Evolutionary conservation across 2,888 invertebrate species (phyloP).

Genomic region (Agrochola lychnidis): DNA sequence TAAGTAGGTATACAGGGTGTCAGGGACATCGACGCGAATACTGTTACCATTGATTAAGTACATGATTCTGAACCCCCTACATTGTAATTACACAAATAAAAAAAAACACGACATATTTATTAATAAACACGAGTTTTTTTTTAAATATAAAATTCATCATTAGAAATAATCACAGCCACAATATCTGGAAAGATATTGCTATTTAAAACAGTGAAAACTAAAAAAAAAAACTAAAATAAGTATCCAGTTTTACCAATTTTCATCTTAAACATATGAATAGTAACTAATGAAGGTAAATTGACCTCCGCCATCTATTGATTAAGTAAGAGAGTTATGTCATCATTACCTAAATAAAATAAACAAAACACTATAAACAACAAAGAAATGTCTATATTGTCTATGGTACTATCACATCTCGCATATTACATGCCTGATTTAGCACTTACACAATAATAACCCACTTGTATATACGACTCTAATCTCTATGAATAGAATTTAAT

Average conservation of each 20-base stretch:
- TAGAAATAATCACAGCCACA: background rate
- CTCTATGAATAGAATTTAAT: constrained; percentile 49
- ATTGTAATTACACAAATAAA: too few relatives aligned
- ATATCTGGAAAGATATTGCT: background rate
- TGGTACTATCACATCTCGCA: constrained; percentile 18
- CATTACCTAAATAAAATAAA: background rate
- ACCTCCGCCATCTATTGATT: background rate
- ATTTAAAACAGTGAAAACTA: background rate
- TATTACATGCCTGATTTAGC: constrained; percentile 34
- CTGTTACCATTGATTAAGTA: too few relatives aligned
- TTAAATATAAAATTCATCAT: background rate
- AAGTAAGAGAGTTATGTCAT: constrained; percentile 18
- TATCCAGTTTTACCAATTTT: too few relatives aligned
- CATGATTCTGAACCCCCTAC: too few relatives aligned
- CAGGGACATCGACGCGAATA: too few relatives aligned
- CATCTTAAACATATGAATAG: too few relatives aligned
- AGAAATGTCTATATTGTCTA: constrained; percentile 14
- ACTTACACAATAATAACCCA: constrained; percentile 42
- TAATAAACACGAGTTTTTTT: background rate
- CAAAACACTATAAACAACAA: constrained; percentile 16
- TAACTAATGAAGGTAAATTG: background rate
- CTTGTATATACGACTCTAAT: constrained; percentile 41
- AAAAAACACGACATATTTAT: too few relatives aligned
- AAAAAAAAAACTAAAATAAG: background rate
- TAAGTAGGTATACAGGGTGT: too few relatives aligned